Percentiles rank a stretch among this genome's conserved stretches.
Conservation (phyloP, 2,888 invertebrate species). For the Diaphora mendica region DNA sequence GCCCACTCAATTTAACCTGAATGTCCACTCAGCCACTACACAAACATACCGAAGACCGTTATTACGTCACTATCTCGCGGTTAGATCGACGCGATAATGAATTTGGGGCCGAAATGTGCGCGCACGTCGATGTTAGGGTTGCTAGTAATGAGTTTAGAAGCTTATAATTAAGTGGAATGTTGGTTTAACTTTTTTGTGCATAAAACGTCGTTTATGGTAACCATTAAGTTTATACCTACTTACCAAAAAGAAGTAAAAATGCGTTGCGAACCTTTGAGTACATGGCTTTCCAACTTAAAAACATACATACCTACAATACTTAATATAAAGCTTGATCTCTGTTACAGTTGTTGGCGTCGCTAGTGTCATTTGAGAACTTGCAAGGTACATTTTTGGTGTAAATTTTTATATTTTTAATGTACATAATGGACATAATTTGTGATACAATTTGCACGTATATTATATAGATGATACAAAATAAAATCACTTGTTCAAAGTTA, state of each 20-base stretch:
- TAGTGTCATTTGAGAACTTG: too few relatives aligned
- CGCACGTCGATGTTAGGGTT: slow-evolving; percentile 43
- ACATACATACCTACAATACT: too few relatives aligned
- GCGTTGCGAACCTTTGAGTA: background rate
- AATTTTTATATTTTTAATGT: too few relatives aligned
- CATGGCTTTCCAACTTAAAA: too few relatives aligned
- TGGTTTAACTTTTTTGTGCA: slow-evolving; percentile 22
- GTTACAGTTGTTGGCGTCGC: too few relatives aligned
- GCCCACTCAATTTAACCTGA: slow-evolving; percentile 12
- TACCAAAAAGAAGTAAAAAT: too few relatives aligned
- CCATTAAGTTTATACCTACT: background rate
- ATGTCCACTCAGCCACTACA: slow-evolving; percentile 45
- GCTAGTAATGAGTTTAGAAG: slow-evolving; percentile 29
- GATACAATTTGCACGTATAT: too few relatives aligned
- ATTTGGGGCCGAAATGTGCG: slow-evolving; percentile 54
- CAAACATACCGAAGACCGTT: slow-evolving; percentile 65
- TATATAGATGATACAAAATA: too few relatives aligned
- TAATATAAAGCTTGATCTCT: too few relatives aligned
- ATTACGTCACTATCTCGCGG: slow-evolving; percentile 65
- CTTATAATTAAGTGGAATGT: slow-evolving; percentile 29
- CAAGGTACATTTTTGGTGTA: too few relatives aligned
- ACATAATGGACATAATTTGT: too few relatives aligned
- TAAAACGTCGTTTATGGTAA: background rate
- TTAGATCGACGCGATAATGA: slow-evolving; percentile 73
- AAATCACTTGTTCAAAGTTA: too few relatives aligned